phyloP scores from a whole-genome alignment of 2,888 invertebrate genomes.

The Heteropelma amictum region DNA sequence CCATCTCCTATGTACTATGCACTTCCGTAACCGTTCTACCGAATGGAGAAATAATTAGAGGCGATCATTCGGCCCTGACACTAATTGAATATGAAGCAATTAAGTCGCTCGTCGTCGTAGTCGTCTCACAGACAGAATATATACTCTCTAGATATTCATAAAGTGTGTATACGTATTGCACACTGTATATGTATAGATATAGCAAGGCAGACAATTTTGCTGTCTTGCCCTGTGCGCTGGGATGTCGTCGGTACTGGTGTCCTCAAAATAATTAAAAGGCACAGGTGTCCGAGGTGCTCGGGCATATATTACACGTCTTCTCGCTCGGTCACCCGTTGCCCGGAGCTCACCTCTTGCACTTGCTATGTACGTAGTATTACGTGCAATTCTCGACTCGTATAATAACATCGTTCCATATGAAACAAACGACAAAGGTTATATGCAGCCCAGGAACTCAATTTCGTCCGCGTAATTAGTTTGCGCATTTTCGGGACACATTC shows the following conservation, averaged over 20 bases:
- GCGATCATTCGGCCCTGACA: slow-evolving; percentile 60
- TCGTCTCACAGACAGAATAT: slow-evolving; percentile 8
- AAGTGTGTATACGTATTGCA: neutral
- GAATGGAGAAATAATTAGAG: slow-evolving; percentile 59
- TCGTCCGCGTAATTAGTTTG: neutral
- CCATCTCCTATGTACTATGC: slow-evolving; percentile 23
- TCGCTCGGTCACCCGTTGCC: slow-evolving; percentile 2
- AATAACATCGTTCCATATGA: slow-evolving; percentile 5
- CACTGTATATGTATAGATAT: no score
- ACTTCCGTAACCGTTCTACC: slow-evolving; percentile 38
- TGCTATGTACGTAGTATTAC: slow-evolving; percentile 16
- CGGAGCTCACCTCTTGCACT: neutral
- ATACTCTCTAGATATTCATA: neutral
- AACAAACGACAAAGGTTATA: neutral
- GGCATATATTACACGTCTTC: slow-evolving; percentile 32
- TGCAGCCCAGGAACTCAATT: neutral
- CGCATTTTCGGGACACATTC: neutral
- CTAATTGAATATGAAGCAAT: slow-evolving; percentile 63
- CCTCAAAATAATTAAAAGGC: slow-evolving; percentile 61
- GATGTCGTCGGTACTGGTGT: slow-evolving; percentile 29
- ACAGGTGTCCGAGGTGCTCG: slow-evolving; percentile 49
- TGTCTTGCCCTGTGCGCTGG: neutral
- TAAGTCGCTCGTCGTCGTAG: slow-evolving; percentile 53
- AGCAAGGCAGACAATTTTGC: neutral
- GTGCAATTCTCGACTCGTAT: neutral